A percentile compares a stretch with the other conserved stretches of the same genome.
Evolutionary conservation across 2,888 invertebrate genomes (phyloP).

Genomic region (Apomyelois bistriatella): DNA sequence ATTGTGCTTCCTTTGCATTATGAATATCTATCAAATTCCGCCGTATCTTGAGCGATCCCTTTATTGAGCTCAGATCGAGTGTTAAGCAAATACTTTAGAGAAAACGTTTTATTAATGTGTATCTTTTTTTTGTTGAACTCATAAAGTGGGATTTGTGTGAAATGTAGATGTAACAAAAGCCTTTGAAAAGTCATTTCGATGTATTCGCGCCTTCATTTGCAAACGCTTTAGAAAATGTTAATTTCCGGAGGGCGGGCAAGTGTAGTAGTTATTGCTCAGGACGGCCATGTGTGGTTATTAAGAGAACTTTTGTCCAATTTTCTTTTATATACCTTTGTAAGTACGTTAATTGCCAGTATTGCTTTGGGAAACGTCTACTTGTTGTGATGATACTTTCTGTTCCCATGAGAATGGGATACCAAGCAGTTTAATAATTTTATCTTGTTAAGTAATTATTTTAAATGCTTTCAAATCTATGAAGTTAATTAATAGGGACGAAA

Average conservation of each 20-base stretch:
- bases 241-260: conserved; percentile 49
- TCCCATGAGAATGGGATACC: not conserved
- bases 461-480: no score
- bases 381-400: not conserved
- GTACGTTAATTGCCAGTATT: conserved; percentile 1
- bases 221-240: conserved; percentile 62
- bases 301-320: conserved; percentile 1
- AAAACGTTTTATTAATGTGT: conserved; percentile 49
- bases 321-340: conserved; percentile 3
- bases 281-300: conserved; percentile 1
- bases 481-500: no score
- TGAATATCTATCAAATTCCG: conserved; percentile 66
- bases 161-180: conserved; percentile 45
- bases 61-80: conserved; percentile 56
- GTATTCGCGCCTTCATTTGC: conserved; percentile 54
- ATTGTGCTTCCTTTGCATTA: conserved; percentile 73
- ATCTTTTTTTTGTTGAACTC: conserved; percentile 36
- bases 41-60: conserved; percentile 44
- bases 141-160: conserved; percentile 33
- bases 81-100: conserved; percentile 49
- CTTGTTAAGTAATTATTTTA: no score
- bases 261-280: conserved; percentile 16
- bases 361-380: not conserved
- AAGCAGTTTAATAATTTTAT: not conserved
- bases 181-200: conserved; percentile 52